Conservation (phyloP, 2,888 invertebrate genomes). For the Tolmerus cingulatus region DNA sequence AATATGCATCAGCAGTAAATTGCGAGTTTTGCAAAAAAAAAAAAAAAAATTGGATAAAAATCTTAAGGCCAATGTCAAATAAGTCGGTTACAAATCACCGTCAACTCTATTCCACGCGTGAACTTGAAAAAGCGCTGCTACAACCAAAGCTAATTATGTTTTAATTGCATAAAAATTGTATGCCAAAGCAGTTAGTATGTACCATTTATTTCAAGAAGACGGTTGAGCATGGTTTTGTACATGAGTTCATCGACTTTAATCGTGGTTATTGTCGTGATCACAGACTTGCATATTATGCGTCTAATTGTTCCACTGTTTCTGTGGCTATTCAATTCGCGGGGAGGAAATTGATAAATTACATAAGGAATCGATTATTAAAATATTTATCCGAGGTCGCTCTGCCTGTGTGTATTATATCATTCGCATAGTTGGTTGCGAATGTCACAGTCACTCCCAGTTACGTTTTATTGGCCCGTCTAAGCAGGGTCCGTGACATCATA, state of each 20-base stretch:
- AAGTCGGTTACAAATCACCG: not conserved
- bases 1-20: not conserved
- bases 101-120: not conserved
- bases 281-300: not conserved
- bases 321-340: not conserved
- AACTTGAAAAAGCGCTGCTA: not conserved
- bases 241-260: not conserved
- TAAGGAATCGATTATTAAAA: not conserved
- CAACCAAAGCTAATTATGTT: not conserved
- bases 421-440: not conserved
- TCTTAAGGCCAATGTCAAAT: not conserved
- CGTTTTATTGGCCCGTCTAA: not conserved
- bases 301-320: not conserved
- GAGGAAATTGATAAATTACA: not conserved
- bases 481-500: constrained; percentile 12
- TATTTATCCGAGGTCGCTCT: not conserved
- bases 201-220: not conserved
- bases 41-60: not conserved
- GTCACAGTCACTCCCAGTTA: constrained; percentile 14
- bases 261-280: not conserved
- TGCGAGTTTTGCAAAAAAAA: not conserved
- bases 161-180: not conserved
- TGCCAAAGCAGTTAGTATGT: not conserved
- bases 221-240: not conserved
- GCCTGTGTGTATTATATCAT: not conserved